These are phyloP conservation scores for Zaprionus ornatus DNA, from an alignment of 1,140 invertebrate species.

Conservation along the genomic window DNA sequence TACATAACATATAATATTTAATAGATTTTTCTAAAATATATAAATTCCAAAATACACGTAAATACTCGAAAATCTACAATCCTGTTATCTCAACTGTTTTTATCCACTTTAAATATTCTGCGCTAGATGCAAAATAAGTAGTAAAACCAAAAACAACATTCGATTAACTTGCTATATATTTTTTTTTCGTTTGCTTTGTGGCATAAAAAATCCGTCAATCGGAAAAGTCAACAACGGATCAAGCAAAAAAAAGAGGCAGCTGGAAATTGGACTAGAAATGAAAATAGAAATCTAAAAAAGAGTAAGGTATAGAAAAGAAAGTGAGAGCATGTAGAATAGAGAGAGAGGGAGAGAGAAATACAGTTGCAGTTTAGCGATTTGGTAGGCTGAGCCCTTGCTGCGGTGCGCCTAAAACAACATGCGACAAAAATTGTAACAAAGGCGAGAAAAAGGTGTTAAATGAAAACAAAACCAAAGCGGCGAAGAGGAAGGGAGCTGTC, in stretches of 20 bases:
- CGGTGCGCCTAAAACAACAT: constrained; percentile 75
- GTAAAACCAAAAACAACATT: constrained; percentile 4
- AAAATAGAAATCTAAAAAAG: constrained; percentile 15
- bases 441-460: constrained; percentile 69
- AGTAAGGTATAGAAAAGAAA: constrained; percentile 14
- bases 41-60: no score
- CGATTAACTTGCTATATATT: not conserved
- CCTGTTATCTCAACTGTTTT: not conserved
- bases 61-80: not conserved
- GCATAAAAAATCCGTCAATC: constrained; percentile 26
- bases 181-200: not conserved
- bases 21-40: no score
- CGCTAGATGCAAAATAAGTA: not conserved
- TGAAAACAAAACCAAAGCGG: constrained; percentile 63
- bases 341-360: constrained; percentile 24
- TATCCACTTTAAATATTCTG: not conserved
- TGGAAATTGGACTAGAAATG: constrained; percentile 24
- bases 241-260: constrained; percentile 48
- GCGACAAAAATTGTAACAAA: constrained; percentile 55
- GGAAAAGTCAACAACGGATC: constrained; percentile 64
- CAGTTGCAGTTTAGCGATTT: constrained; percentile 28
- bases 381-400: constrained; percentile 37
- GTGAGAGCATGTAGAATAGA: not conserved
- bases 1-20: no score
- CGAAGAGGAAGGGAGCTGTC: not conserved